Base-by-base conservation (phyloP, 2,113 vertebrate genomes). In the Pseudonaja textilis region DNA sequence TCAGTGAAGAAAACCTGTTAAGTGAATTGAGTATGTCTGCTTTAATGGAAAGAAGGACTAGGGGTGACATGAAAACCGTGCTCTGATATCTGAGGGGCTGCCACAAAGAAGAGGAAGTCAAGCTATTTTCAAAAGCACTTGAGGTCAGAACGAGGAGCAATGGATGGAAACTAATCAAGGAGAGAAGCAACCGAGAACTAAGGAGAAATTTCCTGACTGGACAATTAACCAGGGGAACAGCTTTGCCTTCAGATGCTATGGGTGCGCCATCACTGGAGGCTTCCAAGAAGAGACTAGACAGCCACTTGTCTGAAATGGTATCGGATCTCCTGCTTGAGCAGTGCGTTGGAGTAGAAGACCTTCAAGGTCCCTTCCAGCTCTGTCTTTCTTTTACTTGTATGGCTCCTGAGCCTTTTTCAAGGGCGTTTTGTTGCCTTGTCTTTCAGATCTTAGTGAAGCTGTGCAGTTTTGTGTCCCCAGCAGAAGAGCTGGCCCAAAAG, bases 401-500 rank as follows among this genome's bases (percentile, higher is more conserved):
- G 39, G 74, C 22, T n/a, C n/a, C n/a, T n/a, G n/a, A 1, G 23
- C 8, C 10, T 56, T 59, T 9, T 91, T 18, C 42, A 55, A 29
- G 16, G 39, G 89, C 3, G 81, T 89, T 87, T 52, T 55, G 92
- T 93, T 34, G 29, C 23, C 89, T 95, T 1, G 22, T 91, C 0
- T 95, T 95, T 54, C 96, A 99, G 99, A 99, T 99, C 96, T 97
- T 99, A 94, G 99, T 99, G 95, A 99, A 99, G 96, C 97, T 99
- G 95, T 99, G 99, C 97, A 98, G 98, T 95, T 99, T 98, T 61
- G 99, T 99, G 95, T 99, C 99, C 86, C 99, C 99, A 1, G 99
- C 99, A 0, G 99, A 99, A 97, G 99, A 99, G 93, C 97, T 99
- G 96, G 99, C 99, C 74, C 99, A 99, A 57, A 99, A 99, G 93